Evolutionary conservation across 2,113 vertebrate species (phyloP).

Genomic region (Sciurus niger): DNA sequence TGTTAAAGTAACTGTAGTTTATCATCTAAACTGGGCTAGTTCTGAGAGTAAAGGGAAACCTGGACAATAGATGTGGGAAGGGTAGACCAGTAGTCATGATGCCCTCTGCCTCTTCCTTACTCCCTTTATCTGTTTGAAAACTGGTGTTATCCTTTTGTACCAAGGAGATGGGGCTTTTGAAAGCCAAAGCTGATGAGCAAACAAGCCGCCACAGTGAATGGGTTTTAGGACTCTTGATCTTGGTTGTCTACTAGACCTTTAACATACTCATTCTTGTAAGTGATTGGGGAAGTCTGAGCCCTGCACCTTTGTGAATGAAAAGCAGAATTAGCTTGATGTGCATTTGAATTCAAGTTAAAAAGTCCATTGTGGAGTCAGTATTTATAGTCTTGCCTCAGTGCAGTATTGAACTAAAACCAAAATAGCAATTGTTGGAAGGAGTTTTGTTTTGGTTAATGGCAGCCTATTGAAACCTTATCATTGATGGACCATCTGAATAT

Average conservation of each 20-base stretch:
- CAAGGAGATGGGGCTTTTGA: slow-evolving; percentile 29
- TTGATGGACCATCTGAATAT: slow-evolving; percentile 48
- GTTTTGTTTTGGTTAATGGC: slow-evolving; percentile 59
- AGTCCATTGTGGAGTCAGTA: slow-evolving; percentile 4
- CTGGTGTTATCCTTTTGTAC: background rate
- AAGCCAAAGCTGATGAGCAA: background rate
- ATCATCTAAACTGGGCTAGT: background rate
- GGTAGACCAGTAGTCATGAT: background rate
- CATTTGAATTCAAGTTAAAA: slow-evolving; percentile 67
- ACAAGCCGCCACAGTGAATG: background rate
- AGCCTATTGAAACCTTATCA: slow-evolving; percentile 4
- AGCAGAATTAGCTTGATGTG: slow-evolving; percentile 43
- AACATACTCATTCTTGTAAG: background rate
- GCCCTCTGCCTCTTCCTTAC: background rate
- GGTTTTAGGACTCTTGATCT: slow-evolving; percentile 23
- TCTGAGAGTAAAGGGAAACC: background rate
- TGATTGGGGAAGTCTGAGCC: background rate
- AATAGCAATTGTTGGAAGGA: slow-evolving; percentile 48
- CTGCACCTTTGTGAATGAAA: background rate
- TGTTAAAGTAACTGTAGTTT: background rate
- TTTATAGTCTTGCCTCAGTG: slow-evolving; percentile 38
- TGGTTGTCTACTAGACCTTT: background rate
- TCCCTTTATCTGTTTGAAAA: background rate
- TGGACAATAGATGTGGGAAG: background rate
- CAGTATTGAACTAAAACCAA: slow-evolving; percentile 42